phyloP scores from a whole-genome alignment of 2,888 invertebrate species.

The Pyrrhosoma nymphula region DNA sequence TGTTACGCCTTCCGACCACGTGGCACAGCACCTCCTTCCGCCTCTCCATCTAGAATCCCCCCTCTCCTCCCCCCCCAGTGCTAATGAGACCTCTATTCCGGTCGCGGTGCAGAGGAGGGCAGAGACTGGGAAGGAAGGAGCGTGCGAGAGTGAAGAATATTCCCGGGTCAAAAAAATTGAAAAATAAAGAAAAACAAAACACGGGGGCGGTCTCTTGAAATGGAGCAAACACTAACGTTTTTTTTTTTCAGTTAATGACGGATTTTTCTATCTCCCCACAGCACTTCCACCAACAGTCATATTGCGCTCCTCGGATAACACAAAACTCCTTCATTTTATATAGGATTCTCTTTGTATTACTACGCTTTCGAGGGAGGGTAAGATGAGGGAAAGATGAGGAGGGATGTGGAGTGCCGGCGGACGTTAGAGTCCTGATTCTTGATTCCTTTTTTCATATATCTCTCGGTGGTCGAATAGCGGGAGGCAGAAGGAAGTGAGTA shows the following conservation, averaged over 20 bases:
- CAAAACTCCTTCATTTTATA: background rate
- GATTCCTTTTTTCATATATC: background rate
- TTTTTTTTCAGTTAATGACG: background rate
- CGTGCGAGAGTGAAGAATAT: background rate
- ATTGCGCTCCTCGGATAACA: background rate
- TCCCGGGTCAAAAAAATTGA: background rate
- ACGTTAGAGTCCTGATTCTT: background rate
- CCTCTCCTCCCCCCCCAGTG: background rate
- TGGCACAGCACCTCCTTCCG: constrained; percentile 23
- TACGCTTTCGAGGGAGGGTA: background rate
- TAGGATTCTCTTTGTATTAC: background rate
- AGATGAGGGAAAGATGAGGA: too few species aligned
- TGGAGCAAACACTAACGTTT: background rate
- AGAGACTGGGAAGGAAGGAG: background rate
- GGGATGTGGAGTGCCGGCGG: too few species aligned
- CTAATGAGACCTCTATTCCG: background rate
- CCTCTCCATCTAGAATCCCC: background rate
- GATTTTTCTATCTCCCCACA: background rate
- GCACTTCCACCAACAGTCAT: too few species aligned
- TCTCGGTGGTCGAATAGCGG: background rate
- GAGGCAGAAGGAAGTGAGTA: background rate
- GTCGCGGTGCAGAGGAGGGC: background rate
- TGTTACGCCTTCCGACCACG: constrained; percentile 25
- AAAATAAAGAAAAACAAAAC: background rate
- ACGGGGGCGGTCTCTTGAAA: background rate